Evolutionary conservation across 2,113 vertebrate species (phyloP), one percentile per base, ranked within the genome.

Genomic region (Lophotis ruficrista): DNA sequence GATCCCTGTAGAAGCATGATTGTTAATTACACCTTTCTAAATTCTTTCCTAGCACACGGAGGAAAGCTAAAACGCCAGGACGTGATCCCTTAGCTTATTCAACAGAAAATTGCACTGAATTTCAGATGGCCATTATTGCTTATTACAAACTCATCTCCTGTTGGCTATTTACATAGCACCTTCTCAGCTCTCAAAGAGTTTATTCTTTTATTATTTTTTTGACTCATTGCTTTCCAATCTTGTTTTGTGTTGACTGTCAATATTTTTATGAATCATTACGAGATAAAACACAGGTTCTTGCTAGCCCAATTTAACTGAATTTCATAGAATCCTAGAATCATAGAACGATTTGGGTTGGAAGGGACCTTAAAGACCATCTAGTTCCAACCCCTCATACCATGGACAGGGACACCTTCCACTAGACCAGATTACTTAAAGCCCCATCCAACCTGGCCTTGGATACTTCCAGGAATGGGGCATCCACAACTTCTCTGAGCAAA

Each of bases 21-120:
- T 68, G 68, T 92, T 89, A 96, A 92, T 96, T 93, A 76, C 37
- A 84, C 7, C 25, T 75, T 54, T 93, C 48, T 81, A 66, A 83
- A 76, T 57, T 90, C 43, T 70, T 69, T 75, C 35, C 10, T 70
- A 70, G 51, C 19, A 41, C 18, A 4, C 53, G 35, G 47, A 83
- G 64, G 56, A 83, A 89, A 90, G 27, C 35, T 70, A 70, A 90
- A 94, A 72, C n/a, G 28, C 21, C 38, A 87, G 61, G 45, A 92
- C 4, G 0, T 37, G 68, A 68, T 70, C 33, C 48, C 65, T 89
- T 58, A 83, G 10, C 33, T 87, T 93, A 81, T 84, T 81, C 68
- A 95, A 84, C 53, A 78, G 72, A 90, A 97, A 94, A 75, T 43
- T 78, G 23, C 33, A 45, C 38, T 68, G 68, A 56, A 75, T 84